A percentile compares a stretch with the other conserved stretches of the same genome.
Evolutionary conservation across 2,797 vertebrate species (phyloP).

Genomic region (Falco berigora): DNA sequence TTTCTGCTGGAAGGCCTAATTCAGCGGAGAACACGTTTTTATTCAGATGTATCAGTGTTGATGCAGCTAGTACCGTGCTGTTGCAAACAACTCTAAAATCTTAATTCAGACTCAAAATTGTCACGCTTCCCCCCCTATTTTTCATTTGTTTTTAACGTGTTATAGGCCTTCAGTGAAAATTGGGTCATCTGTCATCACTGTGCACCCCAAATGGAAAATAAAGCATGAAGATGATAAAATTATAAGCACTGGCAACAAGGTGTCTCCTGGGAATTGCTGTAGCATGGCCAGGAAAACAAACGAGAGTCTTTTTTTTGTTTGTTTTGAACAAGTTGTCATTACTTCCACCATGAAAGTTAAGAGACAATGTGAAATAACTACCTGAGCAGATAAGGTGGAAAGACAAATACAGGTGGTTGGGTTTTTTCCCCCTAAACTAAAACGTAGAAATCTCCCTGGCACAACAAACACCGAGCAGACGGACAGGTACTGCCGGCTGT

Average conservation of each 20-base stretch:
- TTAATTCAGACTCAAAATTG: neutral
- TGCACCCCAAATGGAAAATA: neutral
- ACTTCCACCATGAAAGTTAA: neutral
- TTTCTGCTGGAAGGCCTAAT: neutral
- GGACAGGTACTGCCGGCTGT: neutral
- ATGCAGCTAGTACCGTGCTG: neutral
- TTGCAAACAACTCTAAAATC: neutral
- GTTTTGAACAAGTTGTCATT: neutral
- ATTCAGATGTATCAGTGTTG: neutral
- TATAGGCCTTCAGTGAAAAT: neutral
- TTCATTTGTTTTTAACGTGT: neutral
- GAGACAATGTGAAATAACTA: neutral
- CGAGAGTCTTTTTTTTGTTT: neutral
- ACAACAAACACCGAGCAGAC: neutral
- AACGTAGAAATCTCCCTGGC: neutral
- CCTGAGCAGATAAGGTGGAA: neutral
- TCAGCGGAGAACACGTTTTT: neutral
- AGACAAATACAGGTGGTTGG: neutral
- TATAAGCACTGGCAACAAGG: neutral
- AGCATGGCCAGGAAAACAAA: neutral
- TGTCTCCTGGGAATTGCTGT: neutral
- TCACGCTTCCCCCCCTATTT: fast-evolving
- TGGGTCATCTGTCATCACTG: neutral
- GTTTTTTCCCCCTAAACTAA: neutral
- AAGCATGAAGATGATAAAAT: neutral